phyloP scores from a whole-genome alignment of 2,888 invertebrate genomes.

The Hoplodrina blanda region DNA sequence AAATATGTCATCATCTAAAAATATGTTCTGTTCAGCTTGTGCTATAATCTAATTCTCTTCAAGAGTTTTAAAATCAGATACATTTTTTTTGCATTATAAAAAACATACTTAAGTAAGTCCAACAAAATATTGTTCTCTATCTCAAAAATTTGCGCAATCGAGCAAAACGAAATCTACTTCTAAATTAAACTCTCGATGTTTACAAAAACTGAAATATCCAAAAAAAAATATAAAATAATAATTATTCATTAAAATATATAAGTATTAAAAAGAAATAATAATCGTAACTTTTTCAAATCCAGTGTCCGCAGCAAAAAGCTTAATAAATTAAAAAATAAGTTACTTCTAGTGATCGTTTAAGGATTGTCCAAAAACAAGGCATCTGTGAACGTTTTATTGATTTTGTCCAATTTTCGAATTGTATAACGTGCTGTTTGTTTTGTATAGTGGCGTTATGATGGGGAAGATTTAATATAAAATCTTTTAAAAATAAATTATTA shows the following conservation, averaged over 20 bases:
- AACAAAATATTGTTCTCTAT: too few relatives aligned
- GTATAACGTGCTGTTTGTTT: constrained; percentile 68
- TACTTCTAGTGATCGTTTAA: constrained; percentile 58
- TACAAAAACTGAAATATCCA: constrained; percentile 60
- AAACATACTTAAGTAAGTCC: too few relatives aligned
- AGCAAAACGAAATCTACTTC: constrained; percentile 46
- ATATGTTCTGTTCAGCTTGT: not conserved
- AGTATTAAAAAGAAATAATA: constrained; percentile 35
- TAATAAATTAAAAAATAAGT: constrained; percentile 54
- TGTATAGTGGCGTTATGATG: constrained; percentile 67
- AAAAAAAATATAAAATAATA: constrained; percentile 49
- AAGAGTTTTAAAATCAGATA: not conserved
- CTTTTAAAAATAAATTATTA: constrained; percentile 9
- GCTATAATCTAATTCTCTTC: not conserved
- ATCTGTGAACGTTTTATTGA: constrained; percentile 61
- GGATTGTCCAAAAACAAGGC: constrained; percentile 60
- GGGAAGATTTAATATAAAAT: constrained; percentile 31
- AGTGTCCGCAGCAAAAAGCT: constrained; percentile 60
- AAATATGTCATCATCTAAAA: not conserved
- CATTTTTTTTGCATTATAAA: too few relatives aligned
- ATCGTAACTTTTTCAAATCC: constrained; percentile 51
- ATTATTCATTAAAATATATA: constrained; percentile 1
- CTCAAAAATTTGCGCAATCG: constrained; percentile 40
- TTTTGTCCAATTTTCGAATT: constrained; percentile 72
- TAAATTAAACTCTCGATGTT: constrained; percentile 62